Evolutionary conservation across 2,888 invertebrate genomes (phyloP).

Genomic region (Watsonalla binaria): DNA sequence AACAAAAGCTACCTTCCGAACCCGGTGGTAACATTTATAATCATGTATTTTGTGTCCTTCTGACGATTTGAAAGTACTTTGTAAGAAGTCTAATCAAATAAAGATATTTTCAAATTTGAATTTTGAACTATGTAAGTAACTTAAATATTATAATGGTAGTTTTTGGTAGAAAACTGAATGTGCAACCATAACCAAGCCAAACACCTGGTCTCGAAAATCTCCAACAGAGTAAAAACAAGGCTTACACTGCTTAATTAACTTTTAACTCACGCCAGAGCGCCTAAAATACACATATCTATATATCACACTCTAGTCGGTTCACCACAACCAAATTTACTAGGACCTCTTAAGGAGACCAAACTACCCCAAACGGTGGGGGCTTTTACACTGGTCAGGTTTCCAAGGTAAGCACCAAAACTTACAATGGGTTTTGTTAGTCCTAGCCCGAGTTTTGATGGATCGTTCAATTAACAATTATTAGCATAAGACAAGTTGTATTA

Average conservation of each 20-base stretch:
- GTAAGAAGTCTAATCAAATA: too few relatives aligned
- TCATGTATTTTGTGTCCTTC: too few relatives aligned
- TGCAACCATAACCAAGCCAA: background rate
- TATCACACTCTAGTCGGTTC: constrained; percentile 4
- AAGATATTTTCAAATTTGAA: too few relatives aligned
- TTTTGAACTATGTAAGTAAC: too few relatives aligned
- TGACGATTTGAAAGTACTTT: too few relatives aligned
- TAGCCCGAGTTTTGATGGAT: constrained; percentile 33
- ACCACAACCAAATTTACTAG: constrained; percentile 10
- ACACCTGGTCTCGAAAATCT: constrained; percentile 11
- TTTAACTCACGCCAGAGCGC: constrained; percentile 19
- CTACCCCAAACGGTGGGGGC: background rate
- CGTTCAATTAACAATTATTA: constrained; percentile 32
- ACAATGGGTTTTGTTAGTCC: constrained; percentile 27
- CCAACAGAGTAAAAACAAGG: constrained; percentile 6
- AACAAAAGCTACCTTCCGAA: too few relatives aligned
- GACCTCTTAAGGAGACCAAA: background rate
- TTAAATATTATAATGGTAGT: too few relatives aligned
- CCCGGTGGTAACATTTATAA: too few relatives aligned
- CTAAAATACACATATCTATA: constrained; percentile 19
- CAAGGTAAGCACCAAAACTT: constrained; percentile 19
- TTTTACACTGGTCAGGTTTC: constrained; percentile 1
- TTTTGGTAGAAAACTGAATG: background rate
- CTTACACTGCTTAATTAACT: constrained; percentile 26
- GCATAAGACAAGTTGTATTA: background rate